A percentile compares a stretch with the other conserved stretches of the same genome.
phyloP scores from a whole-genome alignment of 1,140 invertebrate species.

The Ladona fulva region DNA sequence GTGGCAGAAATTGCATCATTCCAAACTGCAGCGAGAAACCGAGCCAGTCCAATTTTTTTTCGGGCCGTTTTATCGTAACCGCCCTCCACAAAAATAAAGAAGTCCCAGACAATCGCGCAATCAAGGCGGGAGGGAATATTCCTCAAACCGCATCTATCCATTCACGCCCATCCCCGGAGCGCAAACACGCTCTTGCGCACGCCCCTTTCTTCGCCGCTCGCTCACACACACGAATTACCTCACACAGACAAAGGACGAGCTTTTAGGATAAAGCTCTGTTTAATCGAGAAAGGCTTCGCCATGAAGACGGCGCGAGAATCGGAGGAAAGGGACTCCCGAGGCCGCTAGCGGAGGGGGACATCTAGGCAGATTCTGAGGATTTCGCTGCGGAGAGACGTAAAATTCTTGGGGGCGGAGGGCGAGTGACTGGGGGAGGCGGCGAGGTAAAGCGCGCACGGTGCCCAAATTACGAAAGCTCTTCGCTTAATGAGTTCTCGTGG shows the following conservation, averaged over 20 bases:
- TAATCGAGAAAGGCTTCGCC: neutral
- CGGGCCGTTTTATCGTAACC: no score
- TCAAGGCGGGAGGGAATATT: neutral
- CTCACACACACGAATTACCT: neutral
- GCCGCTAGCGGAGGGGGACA: neutral
- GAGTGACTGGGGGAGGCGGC: neutral
- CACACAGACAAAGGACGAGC: neutral
- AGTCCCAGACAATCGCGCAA: neutral
- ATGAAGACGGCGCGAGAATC: neutral
- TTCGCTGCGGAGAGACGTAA: neutral
- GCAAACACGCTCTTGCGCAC: no score
- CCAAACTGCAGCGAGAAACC: no score
- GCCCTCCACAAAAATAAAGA: no score
- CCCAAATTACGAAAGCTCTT: conserved; percentile 9
- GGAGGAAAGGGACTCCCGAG: neutral
- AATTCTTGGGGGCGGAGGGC: neutral
- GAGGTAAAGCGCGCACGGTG: neutral
- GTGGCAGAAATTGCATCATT: no score
- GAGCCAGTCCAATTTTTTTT: no score
- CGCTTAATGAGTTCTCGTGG: conserved; percentile 7
- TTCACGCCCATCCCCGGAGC: no score
- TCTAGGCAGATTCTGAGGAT: neutral
- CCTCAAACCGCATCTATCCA: no score
- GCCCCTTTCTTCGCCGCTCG: neutral
- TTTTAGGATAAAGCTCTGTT: conserved; percentile 1